A percentile compares a stretch with the other conserved stretches of the same genome.
These are phyloP conservation scores for Anguilla marmorata DNA, from an alignment of 2,797 vertebrate species.

Conservation along the genomic window DNA sequence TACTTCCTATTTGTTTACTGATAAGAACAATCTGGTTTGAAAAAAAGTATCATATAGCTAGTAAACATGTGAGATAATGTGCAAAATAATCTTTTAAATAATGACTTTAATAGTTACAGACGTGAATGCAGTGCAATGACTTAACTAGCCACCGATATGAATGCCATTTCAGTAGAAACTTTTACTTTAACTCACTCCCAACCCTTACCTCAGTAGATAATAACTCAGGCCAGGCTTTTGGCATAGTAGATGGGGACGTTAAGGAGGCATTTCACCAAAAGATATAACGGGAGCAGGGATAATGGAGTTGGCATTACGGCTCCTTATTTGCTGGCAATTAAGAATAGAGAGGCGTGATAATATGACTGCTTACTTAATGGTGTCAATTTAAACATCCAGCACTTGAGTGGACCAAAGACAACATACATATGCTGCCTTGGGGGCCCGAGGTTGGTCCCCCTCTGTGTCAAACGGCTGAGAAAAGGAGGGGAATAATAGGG, in stretches of 20 bases:
- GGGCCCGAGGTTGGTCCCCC: neutral
- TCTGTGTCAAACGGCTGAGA: constrained; percentile 1
- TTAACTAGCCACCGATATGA: neutral
- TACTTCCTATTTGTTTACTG: neutral
- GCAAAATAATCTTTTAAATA: neutral
- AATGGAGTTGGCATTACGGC: neutral
- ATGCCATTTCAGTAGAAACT: neutral
- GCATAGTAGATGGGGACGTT: neutral
- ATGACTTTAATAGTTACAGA: neutral
- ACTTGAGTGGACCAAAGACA: neutral
- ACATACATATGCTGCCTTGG: neutral
- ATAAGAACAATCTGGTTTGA: neutral
- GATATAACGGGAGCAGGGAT: neutral
- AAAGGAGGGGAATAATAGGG: neutral
- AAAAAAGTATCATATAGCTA: neutral
- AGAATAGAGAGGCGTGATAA: neutral
- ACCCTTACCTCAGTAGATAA: neutral
- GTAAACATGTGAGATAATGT: neutral
- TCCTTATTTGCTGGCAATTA: neutral
- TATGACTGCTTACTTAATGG: neutral
- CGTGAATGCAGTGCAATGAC: neutral
- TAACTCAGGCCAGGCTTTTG: neutral
- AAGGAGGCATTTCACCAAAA: neutral
- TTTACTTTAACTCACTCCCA: neutral
- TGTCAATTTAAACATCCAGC: neutral